Conservation (phyloP, 2,113 vertebrate genomes). For the Cariama cristata region DNA sequence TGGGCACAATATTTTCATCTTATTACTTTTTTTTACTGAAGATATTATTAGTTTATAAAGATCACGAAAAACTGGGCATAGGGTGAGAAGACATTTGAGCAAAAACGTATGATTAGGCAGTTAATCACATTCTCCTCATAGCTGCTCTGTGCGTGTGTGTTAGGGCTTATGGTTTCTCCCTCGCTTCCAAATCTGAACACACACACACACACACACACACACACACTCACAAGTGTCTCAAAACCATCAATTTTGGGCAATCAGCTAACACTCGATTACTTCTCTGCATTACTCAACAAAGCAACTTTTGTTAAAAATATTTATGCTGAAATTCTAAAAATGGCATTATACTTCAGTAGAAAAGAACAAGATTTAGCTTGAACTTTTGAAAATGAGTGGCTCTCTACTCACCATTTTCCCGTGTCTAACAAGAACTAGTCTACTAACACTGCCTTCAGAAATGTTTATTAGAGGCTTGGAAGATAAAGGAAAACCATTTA, state of each 20-base stretch:
- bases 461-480: background rate
- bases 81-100: background rate
- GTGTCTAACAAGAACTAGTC: background rate
- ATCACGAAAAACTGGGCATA: background rate
- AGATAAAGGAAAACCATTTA: background rate
- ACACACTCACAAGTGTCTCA: background rate
- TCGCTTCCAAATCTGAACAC: background rate
- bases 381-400: background rate
- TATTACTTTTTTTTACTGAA: background rate
- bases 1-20: constrained; percentile 36
- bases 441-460: background rate
- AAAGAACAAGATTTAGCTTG: background rate
- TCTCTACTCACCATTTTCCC: background rate
- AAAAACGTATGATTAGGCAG: background rate
- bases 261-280: background rate
- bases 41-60: constrained; percentile 4
- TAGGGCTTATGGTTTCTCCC: background rate
- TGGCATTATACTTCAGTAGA: background rate
- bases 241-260: background rate
- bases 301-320: constrained; percentile 28
- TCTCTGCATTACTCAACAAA: constrained; percentile 3
- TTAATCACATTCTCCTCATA: background rate
- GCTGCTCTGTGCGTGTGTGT: background rate
- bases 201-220: background rate
- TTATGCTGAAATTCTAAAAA: constrained; percentile 23